Conservation (phyloP, 2,888 invertebrate genomes). For the Ophion costatus region DNA sequence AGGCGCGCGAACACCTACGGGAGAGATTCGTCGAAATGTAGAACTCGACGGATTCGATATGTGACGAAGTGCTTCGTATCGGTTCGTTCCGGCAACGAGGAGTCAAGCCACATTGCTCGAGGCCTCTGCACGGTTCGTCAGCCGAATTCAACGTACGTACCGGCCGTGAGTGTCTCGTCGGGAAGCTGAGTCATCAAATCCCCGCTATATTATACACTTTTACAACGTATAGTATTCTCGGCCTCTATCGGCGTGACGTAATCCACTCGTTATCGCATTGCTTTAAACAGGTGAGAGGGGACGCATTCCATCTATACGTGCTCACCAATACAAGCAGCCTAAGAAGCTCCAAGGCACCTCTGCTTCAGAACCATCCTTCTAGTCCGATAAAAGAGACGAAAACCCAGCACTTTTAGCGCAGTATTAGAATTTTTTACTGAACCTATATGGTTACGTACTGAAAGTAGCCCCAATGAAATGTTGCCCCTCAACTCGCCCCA, state of each 20-base stretch:
- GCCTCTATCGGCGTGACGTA: slow-evolving; percentile 65
- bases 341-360: not conserved
- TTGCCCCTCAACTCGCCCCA: no score
- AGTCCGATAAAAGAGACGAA: no score
- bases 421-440: no score
- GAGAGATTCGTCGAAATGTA: slow-evolving; percentile 36
- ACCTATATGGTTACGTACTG: no score
- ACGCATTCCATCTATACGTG: slow-evolving; percentile 28
- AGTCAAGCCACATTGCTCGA: slow-evolving; percentile 49
- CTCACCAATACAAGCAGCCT: not conserved
- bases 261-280: slow-evolving; percentile 69
- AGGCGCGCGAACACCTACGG: slow-evolving; percentile 18
- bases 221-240: slow-evolving; percentile 24
- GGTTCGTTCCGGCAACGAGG: slow-evolving; percentile 20
- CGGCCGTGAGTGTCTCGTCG: slow-evolving; percentile 49
- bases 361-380: no score
- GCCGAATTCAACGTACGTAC: slow-evolving; percentile 53
- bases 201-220: slow-evolving; percentile 37
- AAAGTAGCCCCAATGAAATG: no score
- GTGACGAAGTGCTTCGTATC: slow-evolving; percentile 16
- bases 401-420: no score
- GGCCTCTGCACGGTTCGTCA: slow-evolving; percentile 53
- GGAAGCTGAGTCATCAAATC: slow-evolving; percentile 63
- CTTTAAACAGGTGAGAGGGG: slow-evolving; percentile 72
- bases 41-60: slow-evolving; percentile 26